Evolutionary conservation across 2,113 vertebrate genomes (phyloP).

Genomic region (Pseudopipra pipra): DNA sequence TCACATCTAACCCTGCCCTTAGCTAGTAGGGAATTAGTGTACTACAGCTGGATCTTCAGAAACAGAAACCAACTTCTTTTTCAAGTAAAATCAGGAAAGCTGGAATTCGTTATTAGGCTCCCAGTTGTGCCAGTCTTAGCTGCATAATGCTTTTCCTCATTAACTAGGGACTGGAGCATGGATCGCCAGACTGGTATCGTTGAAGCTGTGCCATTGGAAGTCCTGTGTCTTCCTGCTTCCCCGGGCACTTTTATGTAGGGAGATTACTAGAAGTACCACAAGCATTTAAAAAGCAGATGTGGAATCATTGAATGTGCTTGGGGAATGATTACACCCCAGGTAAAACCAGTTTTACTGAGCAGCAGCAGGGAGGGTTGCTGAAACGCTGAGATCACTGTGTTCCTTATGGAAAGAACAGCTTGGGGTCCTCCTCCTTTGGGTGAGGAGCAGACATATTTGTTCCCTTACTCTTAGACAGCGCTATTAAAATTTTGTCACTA

Average conservation of each 20-base stretch:
- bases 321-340: not conserved
- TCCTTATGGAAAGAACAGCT: not conserved
- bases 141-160: not conserved
- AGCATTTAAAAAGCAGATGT: not conserved
- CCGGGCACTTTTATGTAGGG: fast-evolving
- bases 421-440: not conserved
- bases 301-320: not conserved
- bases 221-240: not conserved
- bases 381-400: fast-evolving
- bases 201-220: fast-evolving
- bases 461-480: not conserved
- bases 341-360: not conserved
- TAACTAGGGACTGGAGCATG: not conserved
- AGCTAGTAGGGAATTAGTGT: not conserved
- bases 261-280: not conserved
- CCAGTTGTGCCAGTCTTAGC: not conserved
- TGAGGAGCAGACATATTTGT: not conserved
- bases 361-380: not conserved
- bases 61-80: not conserved
- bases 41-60: not conserved
- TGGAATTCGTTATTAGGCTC: not conserved
- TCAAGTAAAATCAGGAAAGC: not conserved
- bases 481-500: not conserved
- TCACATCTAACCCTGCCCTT: not conserved
- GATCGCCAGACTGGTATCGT: fast-evolving